These are phyloP conservation scores for Metopolophium dirhodum DNA, from an alignment of 1,140 invertebrate species.

Conservation along the genomic window DNA sequence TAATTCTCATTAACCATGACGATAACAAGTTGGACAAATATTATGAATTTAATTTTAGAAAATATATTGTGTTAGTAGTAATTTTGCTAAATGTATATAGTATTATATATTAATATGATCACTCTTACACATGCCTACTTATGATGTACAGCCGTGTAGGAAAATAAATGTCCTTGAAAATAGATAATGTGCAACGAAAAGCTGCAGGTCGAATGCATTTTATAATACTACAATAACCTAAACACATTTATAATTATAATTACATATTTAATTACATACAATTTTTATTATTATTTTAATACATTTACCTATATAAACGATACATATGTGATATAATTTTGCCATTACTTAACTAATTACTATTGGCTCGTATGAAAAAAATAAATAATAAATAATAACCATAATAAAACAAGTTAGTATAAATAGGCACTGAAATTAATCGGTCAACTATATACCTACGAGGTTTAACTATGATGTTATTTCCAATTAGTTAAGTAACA, in stretches of 20 bases:
- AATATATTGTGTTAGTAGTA: not conserved
- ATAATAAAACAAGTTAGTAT: not conserved
- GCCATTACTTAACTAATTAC: not conserved
- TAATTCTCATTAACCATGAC: not conserved
- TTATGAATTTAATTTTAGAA: constrained; percentile 23
- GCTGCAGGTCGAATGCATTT: not conserved
- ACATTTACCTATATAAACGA: not conserved
- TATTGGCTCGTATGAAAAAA: not conserved
- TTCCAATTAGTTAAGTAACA: not conserved
- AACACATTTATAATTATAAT: not conserved
- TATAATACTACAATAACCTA: not conserved
- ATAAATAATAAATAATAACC: not conserved
- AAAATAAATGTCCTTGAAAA: not conserved
- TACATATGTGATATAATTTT: not conserved
- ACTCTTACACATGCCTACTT: not conserved
- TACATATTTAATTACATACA: not conserved
- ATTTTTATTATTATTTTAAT: not conserved
- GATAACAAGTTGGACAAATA: not conserved
- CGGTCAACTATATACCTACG: not conserved
- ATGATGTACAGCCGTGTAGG: not conserved
- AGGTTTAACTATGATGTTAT: not conserved
- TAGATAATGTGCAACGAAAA: constrained; percentile 20
- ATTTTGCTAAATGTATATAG: not conserved
- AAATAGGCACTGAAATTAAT: not conserved
- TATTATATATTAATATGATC: not conserved